These are phyloP conservation scores for Mesocentrotus franciscanus DNA, from an alignment of 53 echinoderm and acorn worm genomes.

Conservation along the genomic window DNA sequence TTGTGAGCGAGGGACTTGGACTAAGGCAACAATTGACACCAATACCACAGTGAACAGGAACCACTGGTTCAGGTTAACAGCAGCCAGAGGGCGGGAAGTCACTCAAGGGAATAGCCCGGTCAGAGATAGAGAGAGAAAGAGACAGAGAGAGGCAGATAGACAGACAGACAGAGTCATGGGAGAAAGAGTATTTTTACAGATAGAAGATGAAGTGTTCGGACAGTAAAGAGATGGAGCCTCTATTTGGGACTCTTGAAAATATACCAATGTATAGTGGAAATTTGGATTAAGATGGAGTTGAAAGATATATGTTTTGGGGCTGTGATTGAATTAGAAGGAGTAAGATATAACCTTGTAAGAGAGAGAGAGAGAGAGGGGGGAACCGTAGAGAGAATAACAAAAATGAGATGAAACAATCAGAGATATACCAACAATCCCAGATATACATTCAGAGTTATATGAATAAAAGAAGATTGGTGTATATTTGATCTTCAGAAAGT, in stretches of 20 bases:
- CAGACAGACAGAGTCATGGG: not conserved
- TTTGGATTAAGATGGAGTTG: not conserved
- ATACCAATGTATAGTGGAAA: not conserved
- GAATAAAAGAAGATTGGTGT: too few relatives aligned
- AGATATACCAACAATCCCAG: too few relatives aligned
- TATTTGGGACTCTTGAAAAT: not conserved
- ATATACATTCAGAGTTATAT: too few relatives aligned
- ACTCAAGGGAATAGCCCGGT: slow-evolving; percentile 51
- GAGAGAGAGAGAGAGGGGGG: not conserved
- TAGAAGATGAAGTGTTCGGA: not conserved
- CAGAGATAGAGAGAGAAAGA: slow-evolving; percentile 3
- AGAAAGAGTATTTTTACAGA: not conserved
- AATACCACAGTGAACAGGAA: slow-evolving; percentile 44
- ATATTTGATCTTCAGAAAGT: too few relatives aligned
- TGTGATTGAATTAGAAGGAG: not conserved
- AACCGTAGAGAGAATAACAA: not conserved
- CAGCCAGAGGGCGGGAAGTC: slow-evolving; percentile 54
- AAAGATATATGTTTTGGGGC: not conserved
- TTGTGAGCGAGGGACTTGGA: slow-evolving; percentile 20
- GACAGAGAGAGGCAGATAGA: not conserved
- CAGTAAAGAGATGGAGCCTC: not conserved
- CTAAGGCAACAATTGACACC: slow-evolving; percentile 66
- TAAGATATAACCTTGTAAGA: not conserved
- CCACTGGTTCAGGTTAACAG: slow-evolving; percentile 49
- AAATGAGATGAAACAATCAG: not conserved